Percentiles rank a stretch among this genome's conserved stretches.
Evolutionary conservation across 35 echinoderm and acorn worm species (phyloP).

Genomic region (Hemicentrotus pulcherrimus): DNA sequence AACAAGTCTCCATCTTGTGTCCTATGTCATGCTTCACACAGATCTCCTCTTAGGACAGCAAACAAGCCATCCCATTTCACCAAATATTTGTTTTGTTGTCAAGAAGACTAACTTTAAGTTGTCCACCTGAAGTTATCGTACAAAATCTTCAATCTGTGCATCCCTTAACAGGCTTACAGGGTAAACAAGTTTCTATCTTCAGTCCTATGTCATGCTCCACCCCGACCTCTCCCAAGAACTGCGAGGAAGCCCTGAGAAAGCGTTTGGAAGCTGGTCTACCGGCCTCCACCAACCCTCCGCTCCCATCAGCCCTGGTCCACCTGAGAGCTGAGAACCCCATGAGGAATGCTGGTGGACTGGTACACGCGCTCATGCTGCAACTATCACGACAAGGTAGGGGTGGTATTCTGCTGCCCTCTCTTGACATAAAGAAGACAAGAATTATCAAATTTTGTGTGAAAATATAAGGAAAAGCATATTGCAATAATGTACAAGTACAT

Average conservation of each 20-base stretch:
- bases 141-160: background rate
- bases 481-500: too few species aligned
- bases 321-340: constrained; percentile 85
- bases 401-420: too few species aligned
- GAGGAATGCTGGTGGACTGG: constrained; percentile 64
- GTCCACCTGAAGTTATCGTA: background rate
- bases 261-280: constrained; percentile 72
- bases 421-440: too few species aligned
- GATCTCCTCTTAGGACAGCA: too few species aligned
- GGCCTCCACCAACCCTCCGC: constrained; percentile 72
- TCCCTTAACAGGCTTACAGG: constrained; percentile 63
- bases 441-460: too few species aligned
- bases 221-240: constrained; percentile 87
- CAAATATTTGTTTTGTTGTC: too few species aligned
- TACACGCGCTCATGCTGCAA: constrained; percentile 77
- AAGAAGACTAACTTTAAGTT: background rate
- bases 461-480: too few species aligned
- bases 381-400: constrained; percentile 68
- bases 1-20: too few species aligned
- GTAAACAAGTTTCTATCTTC: constrained; percentile 75
- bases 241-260: constrained; percentile 69
- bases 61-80: too few species aligned
- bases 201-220: constrained; percentile 93
- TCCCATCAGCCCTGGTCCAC: constrained; percentile 71
- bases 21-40: too few species aligned